phyloP scores from a whole-genome alignment of 2,888 invertebrate genomes.

The Diadromus collaris region DNA sequence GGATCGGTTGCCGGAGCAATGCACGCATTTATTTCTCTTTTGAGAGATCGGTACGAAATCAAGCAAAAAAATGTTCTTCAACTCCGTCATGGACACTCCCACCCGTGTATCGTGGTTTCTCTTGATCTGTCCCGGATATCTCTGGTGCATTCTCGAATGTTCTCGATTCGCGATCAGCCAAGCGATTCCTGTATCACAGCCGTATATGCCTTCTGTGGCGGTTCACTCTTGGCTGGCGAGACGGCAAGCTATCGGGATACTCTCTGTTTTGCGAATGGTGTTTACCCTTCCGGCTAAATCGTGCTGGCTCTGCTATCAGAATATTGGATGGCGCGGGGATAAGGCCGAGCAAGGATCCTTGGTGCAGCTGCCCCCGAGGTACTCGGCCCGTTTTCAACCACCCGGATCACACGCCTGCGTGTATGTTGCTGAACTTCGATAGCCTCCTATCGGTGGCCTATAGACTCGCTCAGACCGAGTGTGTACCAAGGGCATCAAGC shows the following conservation, averaged over 20 bases:
- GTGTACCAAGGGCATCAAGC: constrained; percentile 16
- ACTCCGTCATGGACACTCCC: not conserved
- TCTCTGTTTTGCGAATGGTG: constrained; percentile 45
- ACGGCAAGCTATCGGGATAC: constrained; percentile 23
- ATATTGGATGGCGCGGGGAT: constrained; percentile 46
- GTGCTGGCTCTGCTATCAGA: constrained; percentile 26
- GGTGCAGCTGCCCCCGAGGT: constrained; percentile 43
- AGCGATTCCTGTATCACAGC: constrained; percentile 2
- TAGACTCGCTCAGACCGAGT: constrained; percentile 10
- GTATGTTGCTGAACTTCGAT: constrained; percentile 38
- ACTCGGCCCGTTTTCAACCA: constrained; percentile 47
- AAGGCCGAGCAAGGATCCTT: constrained; percentile 34
- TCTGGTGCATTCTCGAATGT: constrained; percentile 18
- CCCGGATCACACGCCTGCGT: constrained; percentile 41
- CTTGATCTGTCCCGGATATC: constrained; percentile 17
- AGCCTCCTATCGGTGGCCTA: not conserved
- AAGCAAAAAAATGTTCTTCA: not conserved
- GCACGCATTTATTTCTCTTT: not conserved
- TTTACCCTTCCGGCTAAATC: constrained; percentile 52
- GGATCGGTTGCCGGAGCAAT: not conserved
- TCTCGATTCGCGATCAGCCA: constrained; percentile 23
- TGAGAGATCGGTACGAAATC: not conserved
- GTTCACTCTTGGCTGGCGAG: constrained; percentile 11
- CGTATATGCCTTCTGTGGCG: not conserved
- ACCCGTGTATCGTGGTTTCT: not conserved